Base-by-base conservation (phyloP, 2,797 vertebrate genomes). In the Thalassophryne amazonica region DNA sequence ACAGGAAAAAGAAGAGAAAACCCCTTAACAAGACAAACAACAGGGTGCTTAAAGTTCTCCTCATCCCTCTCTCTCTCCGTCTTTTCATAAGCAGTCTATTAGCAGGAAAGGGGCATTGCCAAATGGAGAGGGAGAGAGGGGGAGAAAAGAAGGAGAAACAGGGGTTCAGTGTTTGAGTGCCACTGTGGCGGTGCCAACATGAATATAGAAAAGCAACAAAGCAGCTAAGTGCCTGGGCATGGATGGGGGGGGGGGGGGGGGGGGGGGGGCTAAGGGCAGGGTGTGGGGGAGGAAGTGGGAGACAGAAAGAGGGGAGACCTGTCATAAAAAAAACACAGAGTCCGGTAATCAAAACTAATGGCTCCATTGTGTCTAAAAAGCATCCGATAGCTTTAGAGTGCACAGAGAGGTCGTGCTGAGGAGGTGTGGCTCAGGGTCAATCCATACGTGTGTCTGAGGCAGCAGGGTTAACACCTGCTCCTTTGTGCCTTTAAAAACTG, bases 391-490 rank as follows among this genome's bases (percentile, higher is more conserved):
- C 54, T 66, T 56, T 33, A 63, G 58, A 74, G 79, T 72, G 71
- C 60, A 64, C 30, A 7, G 56, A 59, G 68, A 48, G 53, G 40
- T 13, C 25, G 63, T 3, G 24, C 37, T 15, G 54, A 40, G 40
- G 72, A 48, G 69, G 78, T 51, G 76, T 72, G 76, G 60, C 22
- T 20, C 7, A 4, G 36, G 60, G 69, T 68, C 54, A 58, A 3
- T 23, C 2, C 58, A 69, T 42, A 57, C 43, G 47, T 39, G 20
- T 34, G 28, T 42, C 19, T 4, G 24, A 43, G 41, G 58, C 24
- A 53, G 56, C 48, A 33, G 76, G 65, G 73, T 88, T 90, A 91
- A 92, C 93, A 93, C 93, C 93, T 95, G 93, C 92, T 93, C 90
- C 88, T 92, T 93, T 93, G 89, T 90, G 75, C 84, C 60, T 84